Evolutionary conservation across 1,140 invertebrate genomes (phyloP).

Genomic region (Spodoptera frugiperda): DNA sequence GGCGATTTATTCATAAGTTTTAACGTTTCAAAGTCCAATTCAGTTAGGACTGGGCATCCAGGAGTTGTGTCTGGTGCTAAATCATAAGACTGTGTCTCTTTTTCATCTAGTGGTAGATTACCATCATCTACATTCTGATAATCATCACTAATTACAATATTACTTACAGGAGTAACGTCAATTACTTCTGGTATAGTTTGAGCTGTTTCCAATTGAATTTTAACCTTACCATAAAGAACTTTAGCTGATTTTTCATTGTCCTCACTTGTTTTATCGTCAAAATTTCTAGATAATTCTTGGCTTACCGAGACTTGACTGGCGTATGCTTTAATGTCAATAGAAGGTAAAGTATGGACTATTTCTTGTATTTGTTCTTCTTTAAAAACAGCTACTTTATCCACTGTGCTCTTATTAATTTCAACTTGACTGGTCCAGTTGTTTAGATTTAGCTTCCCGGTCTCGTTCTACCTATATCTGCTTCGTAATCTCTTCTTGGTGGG

Average conservation of each 20-base stretch:
- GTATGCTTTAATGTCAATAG: not conserved
- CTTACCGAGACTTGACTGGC: slow-evolving; percentile 1
- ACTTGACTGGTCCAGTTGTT: slow-evolving; percentile 15
- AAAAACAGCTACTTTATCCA: slow-evolving; percentile 4
- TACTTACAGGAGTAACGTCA: not conserved
- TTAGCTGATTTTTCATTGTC: not conserved
- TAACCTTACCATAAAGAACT: not conserved
- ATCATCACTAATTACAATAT: not conserved
- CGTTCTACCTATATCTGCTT: slow-evolving; percentile 13
- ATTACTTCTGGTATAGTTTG: not conserved
- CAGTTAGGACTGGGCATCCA: not conserved
- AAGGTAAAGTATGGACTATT: slow-evolving; percentile 9
- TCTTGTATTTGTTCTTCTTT: slow-evolving; percentile 12
- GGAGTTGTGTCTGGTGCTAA: not conserved
- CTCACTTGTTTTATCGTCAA: not conserved
- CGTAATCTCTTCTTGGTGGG: slow-evolving; percentile 7
- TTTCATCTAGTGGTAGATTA: not conserved
- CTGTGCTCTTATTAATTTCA: slow-evolving; percentile 17
- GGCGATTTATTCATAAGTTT: not conserved
- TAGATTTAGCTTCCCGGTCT: slow-evolving; percentile 18
- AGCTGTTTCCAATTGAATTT: not conserved
- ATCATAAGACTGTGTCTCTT: not conserved
- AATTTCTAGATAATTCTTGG: not conserved
- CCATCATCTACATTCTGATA: not conserved
- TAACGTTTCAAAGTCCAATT: not conserved